phyloP scores from a whole-genome alignment of 2,888 invertebrate genomes.

The Tetanocera ferruginea region DNA sequence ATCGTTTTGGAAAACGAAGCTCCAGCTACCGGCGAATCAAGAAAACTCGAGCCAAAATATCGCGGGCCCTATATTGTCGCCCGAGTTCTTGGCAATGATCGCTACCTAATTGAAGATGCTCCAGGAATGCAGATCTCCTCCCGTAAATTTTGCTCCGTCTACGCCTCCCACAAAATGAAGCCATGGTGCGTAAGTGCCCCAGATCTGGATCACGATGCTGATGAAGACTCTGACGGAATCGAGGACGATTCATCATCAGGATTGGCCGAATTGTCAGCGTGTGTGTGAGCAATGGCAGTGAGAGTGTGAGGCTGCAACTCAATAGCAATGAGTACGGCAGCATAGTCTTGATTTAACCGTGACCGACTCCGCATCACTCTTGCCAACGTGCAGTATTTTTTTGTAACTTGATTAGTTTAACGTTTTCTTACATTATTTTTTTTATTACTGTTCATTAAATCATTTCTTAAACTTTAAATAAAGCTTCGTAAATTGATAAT shows the following conservation, averaged over 20 bases:
- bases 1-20: slow-evolving; percentile 41
- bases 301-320: too few species aligned
- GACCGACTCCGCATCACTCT: too few species aligned
- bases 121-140: slow-evolving; percentile 38
- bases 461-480: too few species aligned
- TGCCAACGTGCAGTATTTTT: too few species aligned
- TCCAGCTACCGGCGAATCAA: slow-evolving; percentile 44
- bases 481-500: too few species aligned
- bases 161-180: slow-evolving; percentile 45
- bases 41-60: slow-evolving; percentile 44
- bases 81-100: slow-evolving; percentile 39
- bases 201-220: slow-evolving; percentile 24
- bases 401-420: too few species aligned
- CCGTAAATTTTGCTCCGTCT: slow-evolving; percentile 44
- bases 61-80: slow-evolving; percentile 44
- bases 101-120: slow-evolving; percentile 45
- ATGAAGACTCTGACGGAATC: slow-evolving; percentile 27
- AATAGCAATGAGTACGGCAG: too few species aligned
- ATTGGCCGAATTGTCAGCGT: slow-evolving; percentile 30
- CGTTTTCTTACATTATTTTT: too few species aligned
- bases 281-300: too few species aligned
- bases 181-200: slow-evolving; percentile 38
- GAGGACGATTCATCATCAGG: slow-evolving; percentile 39
- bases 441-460: too few species aligned
- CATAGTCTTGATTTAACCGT: too few species aligned